These are phyloP conservation scores for Sphyrna mokarran DNA, from an alignment of 2,113 vertebrate species.

Conservation along the genomic window DNA sequence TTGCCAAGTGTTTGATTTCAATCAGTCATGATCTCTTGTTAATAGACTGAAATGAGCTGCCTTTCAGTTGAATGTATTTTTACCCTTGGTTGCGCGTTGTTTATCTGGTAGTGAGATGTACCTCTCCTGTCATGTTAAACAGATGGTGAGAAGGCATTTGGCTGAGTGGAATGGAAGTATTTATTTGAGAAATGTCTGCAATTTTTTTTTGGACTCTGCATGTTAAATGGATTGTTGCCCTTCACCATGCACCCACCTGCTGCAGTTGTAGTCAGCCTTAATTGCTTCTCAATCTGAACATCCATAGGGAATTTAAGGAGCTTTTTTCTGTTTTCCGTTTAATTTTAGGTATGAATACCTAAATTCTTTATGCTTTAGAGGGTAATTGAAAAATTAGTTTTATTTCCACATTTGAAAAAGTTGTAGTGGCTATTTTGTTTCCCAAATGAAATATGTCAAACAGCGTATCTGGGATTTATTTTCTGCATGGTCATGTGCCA, in stretches of 20 bases:
- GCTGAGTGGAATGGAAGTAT: not conserved
- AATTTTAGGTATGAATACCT: not conserved
- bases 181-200: not conserved
- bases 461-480: not conserved
- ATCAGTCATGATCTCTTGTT: not conserved
- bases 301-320: not conserved
- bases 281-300: not conserved
- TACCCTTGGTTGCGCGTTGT: not conserved
- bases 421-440: not conserved
- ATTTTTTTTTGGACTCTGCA: not conserved
- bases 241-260: too few species aligned
- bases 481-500: not conserved
- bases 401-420: not conserved
- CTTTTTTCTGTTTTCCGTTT: too few species aligned
- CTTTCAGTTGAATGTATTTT: not conserved
- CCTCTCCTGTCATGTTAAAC: too few species aligned
- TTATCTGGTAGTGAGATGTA: not conserved
- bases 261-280: not conserved
- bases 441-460: not conserved
- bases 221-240: not conserved
- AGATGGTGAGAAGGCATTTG: not conserved
- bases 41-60: not conserved
- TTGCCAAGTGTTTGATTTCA: not conserved
- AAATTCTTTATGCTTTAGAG: not conserved
- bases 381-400: not conserved